phyloP scores from a whole-genome alignment of 2,888 invertebrate species.

The Eupelmus urozonus region DNA sequence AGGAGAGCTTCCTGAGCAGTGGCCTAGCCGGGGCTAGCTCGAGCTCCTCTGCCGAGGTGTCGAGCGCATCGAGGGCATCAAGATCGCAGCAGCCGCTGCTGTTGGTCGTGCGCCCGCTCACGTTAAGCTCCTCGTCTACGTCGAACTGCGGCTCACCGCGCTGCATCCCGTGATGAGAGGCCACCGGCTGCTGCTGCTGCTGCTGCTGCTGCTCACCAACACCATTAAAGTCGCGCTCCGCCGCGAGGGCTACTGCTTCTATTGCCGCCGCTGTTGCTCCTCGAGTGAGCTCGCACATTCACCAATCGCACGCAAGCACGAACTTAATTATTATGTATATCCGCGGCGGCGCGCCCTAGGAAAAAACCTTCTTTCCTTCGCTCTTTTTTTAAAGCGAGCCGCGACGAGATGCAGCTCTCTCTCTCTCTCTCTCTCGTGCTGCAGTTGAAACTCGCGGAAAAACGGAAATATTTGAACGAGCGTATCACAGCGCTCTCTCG shows the following conservation, averaged over 20 bases:
- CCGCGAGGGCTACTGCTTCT: not conserved
- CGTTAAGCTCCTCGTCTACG: conserved; percentile 80
- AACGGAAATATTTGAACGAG: no score
- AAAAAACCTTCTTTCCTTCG: no score
- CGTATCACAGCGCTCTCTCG: no score
- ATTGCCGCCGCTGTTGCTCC: not conserved
- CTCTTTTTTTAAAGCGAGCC: no score
- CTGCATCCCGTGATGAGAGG: conserved; percentile 63
- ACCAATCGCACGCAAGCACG: conserved; percentile 19
- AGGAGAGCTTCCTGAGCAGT: conserved; percentile 81
- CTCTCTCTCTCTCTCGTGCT: no score
- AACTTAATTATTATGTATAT: no score
- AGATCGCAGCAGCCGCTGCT: conserved; percentile 81
- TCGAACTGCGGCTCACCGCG: conserved; percentile 75
- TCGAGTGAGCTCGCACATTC: conserved; percentile 17
- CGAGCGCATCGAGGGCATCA: conserved; percentile 79
- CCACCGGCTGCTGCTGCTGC: conserved; percentile 21
- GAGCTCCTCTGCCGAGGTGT: conserved; percentile 80
- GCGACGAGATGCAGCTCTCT: no score
- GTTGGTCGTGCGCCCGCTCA: conserved; percentile 77
- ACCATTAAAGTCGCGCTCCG: conserved; percentile 45
- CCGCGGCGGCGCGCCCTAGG: no score
- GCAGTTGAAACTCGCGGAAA: no score
- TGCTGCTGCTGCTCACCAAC: conserved; percentile 37
- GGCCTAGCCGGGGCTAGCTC: conserved; percentile 74